Percentiles rank a stretch among this genome's conserved stretches.
phyloP scores from a whole-genome alignment of 1,140 invertebrate species.

The Lineus longissimus region DNA sequence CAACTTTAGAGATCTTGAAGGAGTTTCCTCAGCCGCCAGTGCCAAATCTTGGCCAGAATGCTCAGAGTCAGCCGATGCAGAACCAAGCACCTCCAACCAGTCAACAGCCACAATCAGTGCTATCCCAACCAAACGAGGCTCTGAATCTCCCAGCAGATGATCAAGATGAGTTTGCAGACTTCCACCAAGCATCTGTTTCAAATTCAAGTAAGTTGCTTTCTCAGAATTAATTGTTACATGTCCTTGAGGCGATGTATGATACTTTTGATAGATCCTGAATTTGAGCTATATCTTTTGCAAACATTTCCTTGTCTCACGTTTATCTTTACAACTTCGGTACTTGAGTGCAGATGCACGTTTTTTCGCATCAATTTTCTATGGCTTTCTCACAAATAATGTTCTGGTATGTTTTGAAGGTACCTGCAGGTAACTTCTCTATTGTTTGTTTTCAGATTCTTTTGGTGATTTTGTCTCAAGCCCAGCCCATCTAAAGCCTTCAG shows the following conservation, averaged over 20 bases:
- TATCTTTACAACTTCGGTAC: too few relatives aligned
- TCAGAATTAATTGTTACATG: too few relatives aligned
- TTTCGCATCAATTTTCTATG: too few relatives aligned
- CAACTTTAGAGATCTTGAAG: conserved; percentile 56
- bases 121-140: background rate
- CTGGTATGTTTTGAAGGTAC: too few relatives aligned
- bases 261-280: too few relatives aligned
- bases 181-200: conserved; percentile 30
- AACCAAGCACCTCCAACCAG: background rate
- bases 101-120: background rate
- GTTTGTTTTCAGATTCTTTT: conserved; percentile 2
- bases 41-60: conserved; percentile 54
- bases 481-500: background rate
- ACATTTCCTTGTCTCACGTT: too few relatives aligned
- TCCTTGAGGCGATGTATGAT: too few relatives aligned
- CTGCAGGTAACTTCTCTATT: too few relatives aligned
- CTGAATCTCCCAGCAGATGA: conserved; percentile 19
- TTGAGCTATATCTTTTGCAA: too few relatives aligned
- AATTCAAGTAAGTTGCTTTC: conserved; percentile 11
- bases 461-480: conserved; percentile 2
- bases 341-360: too few relatives aligned
- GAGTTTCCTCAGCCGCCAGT: conserved; percentile 58
- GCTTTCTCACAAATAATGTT: too few relatives aligned
- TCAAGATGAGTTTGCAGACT: conserved; percentile 40
- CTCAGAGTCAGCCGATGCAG: background rate